These are phyloP conservation scores for Eriosoma lanigerum DNA, from an alignment of 1,140 invertebrate genomes.

Conservation along the genomic window DNA sequence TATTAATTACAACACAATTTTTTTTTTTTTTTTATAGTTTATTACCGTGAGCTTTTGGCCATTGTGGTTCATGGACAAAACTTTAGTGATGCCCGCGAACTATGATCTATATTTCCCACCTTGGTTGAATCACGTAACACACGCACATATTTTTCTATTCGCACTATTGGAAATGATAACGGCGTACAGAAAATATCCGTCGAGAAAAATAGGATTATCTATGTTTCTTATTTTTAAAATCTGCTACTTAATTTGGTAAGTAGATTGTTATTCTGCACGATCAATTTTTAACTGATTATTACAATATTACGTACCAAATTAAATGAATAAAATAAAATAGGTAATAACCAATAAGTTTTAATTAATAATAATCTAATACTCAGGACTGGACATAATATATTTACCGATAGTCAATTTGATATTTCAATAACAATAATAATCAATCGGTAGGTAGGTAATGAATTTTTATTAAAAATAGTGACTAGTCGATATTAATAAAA, in stretches of 20 bases:
- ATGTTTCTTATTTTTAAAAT: slow-evolving; percentile 66
- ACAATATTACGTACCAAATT: no score
- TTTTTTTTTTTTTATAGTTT: slow-evolving; percentile 67
- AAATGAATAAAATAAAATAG: no score
- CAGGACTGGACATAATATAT: no score
- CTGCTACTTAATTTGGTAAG: slow-evolving; percentile 71
- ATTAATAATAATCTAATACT: no score
- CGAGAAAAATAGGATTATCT: slow-evolving; percentile 64
- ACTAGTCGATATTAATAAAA: no score
- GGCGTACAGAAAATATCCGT: slow-evolving; percentile 73
- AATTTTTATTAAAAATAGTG: no score
- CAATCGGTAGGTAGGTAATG: no score
- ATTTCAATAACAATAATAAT: no score
- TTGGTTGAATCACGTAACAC: slow-evolving; percentile 89
- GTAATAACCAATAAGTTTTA: no score
- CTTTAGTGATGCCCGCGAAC: slow-evolving; percentile 78
- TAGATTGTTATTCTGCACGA: slow-evolving; percentile 29
- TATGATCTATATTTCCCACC: slow-evolving; percentile 76
- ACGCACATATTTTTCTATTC: slow-evolving; percentile 75
- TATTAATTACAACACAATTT: no score
- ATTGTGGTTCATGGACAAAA: slow-evolving; percentile 79
- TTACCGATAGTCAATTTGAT: no score
- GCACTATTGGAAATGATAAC: slow-evolving; percentile 71
- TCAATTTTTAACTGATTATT: no score
- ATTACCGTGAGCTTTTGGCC: slow-evolving; percentile 86